These are phyloP conservation scores for Epinotia ramella DNA, from an alignment of 2,888 invertebrate species.

Conservation along the genomic window DNA sequence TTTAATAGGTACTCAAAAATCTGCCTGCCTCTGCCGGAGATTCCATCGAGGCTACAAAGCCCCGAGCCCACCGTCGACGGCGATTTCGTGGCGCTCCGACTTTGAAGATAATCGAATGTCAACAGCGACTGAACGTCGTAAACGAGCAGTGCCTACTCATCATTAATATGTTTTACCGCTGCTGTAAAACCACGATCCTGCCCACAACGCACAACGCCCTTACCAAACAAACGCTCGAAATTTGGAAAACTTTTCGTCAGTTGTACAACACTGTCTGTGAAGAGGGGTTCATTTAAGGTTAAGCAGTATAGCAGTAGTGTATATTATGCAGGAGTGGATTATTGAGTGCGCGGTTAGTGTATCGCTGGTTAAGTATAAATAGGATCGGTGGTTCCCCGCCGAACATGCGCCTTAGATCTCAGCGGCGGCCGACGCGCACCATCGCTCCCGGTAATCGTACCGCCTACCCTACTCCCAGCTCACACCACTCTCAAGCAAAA, in stretches of 20 bases:
- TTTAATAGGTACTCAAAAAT: too few relatives aligned
- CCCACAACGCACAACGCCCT: slow-evolving; percentile 10
- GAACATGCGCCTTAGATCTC: slow-evolving; percentile 74
- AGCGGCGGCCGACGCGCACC: slow-evolving; percentile 81
- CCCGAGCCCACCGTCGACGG: slow-evolving; percentile 16
- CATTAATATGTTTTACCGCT: slow-evolving; percentile 38
- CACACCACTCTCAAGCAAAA: neutral
- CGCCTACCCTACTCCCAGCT: slow-evolving; percentile 67
- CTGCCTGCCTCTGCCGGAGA: neutral
- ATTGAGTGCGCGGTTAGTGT: neutral
- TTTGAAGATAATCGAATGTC: slow-evolving; percentile 44
- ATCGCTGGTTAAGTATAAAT: slow-evolving; percentile 61
- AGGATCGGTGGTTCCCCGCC: slow-evolving; percentile 58
- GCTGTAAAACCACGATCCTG: slow-evolving; percentile 19
- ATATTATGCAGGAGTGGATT: neutral
- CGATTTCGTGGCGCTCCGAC: slow-evolving; percentile 8
- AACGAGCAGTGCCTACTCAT: slow-evolving; percentile 31
- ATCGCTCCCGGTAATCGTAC: slow-evolving; percentile 71
- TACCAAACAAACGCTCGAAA: slow-evolving; percentile 3
- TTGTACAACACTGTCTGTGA: neutral
- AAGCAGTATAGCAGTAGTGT: neutral
- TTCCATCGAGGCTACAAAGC: neutral
- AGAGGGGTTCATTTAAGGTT: neutral
- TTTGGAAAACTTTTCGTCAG: neutral
- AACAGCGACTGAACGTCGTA: slow-evolving; percentile 40